phyloP scores from a whole-genome alignment of 2,888 invertebrate species.

The Aricia artaxerxes region DNA sequence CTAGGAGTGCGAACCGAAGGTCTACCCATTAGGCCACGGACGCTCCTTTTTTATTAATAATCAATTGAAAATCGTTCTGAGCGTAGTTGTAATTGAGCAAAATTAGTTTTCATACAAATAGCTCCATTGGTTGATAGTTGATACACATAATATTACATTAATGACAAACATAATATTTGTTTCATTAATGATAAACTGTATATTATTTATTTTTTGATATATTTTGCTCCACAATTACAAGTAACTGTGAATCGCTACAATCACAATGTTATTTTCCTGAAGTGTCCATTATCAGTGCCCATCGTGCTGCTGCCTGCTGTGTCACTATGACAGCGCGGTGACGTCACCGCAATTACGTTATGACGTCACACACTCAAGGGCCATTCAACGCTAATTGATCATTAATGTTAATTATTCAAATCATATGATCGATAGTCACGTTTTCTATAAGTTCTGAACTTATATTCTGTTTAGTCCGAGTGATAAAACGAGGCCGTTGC shows the following conservation, averaged over 20 bases:
- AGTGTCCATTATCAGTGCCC: neutral
- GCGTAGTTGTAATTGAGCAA: too few relatives aligned
- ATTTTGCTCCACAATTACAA: neutral
- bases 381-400: neutral
- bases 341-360: neutral
- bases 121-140: too few relatives aligned
- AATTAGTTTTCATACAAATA: too few relatives aligned
- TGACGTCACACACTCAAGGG: neutral
- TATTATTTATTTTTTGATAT: neutral
- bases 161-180: too few relatives aligned
- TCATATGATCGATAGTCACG: neutral
- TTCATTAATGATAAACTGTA: too few relatives aligned
- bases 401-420: neutral
- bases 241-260: neutral
- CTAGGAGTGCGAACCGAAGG: too few relatives aligned
- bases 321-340: neutral
- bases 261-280: neutral
- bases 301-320: neutral
- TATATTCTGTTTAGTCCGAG: neutral
- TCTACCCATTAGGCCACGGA: too few relatives aligned
- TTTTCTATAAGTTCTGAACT: neutral
- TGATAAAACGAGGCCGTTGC: neutral
- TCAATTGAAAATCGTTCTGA: too few relatives aligned
- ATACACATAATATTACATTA: too few relatives aligned
- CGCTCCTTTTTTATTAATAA: too few relatives aligned